Evolutionary conservation across 2,888 invertebrate species (phyloP), one percentile per base, ranked within the genome.

Genomic region (Drosophila putrida): DNA sequence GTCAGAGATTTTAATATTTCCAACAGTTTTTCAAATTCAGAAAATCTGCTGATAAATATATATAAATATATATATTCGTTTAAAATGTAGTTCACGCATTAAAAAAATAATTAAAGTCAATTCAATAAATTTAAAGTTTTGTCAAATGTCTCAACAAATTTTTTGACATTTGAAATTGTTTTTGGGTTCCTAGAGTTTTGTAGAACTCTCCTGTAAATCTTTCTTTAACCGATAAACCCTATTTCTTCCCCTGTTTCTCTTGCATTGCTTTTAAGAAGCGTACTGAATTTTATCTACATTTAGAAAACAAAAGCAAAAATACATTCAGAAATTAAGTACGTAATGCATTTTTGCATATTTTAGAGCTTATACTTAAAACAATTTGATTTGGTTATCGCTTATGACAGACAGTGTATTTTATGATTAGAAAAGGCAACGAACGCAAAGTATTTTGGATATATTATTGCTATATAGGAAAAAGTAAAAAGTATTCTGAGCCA

Each of bases 331-430:
- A 54, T 58, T 78, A 59, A 44, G 69, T 74, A 78, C 55, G 69
- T 68, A 75, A 61, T 83, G 78, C 81, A 69, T 71, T 86, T 85
- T 82, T 86, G 74, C 80, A 73, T 71, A 47, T 54, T 74, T 77
- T 77, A 80, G 82, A 75, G 82, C 77, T 85, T 87, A 88, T 66
- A 63, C 38, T 39, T 61, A 46, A 39, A 50, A 61, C 35, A 31
- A 54, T 25, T 70, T 15, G 46, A 44, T 75, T 70, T 58, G 49
- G 10, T 54, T 57, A 44, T 54, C 55, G 44, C 79, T 79, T 61
- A 49, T 27, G 41, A 72, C 41, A 47, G 41, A 72, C 41, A 47
- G 46, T 60, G 51, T 76, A 61, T 66, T 66, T 33, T n/a, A n/a
- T 63, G 65, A 72, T 71, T 64, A 82, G 61, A 46, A 55, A 60